These are phyloP conservation scores for Cheirogaleus major DNA, from an alignment of 2,797 vertebrate species.

Conservation along the genomic window DNA sequence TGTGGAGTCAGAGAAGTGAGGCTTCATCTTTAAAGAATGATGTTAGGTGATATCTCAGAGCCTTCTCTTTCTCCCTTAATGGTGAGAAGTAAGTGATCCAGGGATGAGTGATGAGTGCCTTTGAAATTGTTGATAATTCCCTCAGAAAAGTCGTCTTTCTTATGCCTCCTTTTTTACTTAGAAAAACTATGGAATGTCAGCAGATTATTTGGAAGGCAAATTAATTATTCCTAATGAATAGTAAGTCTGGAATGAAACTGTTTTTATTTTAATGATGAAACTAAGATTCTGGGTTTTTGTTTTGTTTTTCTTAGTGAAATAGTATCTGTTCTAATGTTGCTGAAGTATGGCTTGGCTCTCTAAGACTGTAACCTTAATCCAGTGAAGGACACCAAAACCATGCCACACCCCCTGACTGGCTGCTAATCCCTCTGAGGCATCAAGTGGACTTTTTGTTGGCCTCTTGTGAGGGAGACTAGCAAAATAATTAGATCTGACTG, in stretches of 20 bases:
- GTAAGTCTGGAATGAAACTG: neutral
- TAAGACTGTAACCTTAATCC: neutral
- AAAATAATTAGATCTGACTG: constrained; percentile 17
- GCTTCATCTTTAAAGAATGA: neutral
- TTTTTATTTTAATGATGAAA: neutral
- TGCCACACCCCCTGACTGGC: neutral
- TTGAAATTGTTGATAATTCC: neutral
- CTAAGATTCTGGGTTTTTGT: neutral
- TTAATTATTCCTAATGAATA: constrained; percentile 4
- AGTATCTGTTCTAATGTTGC: neutral
- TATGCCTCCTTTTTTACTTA: neutral
- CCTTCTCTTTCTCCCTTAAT: neutral
- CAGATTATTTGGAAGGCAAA: constrained; percentile 35
- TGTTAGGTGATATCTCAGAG: neutral
- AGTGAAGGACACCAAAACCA: neutral
- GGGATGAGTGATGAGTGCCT: neutral
- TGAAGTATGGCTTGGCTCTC: neutral
- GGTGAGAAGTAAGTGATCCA: neutral
- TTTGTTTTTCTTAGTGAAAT: neutral
- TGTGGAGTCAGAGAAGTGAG: neutral
- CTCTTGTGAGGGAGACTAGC: neutral
- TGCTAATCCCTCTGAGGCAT: neutral
- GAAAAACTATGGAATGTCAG: neutral
- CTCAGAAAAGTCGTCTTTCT: neutral
- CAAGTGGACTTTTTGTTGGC: neutral